Conservation (phyloP, 2,797 vertebrate genomes). For the Rhinoraja longicauda region DNA sequence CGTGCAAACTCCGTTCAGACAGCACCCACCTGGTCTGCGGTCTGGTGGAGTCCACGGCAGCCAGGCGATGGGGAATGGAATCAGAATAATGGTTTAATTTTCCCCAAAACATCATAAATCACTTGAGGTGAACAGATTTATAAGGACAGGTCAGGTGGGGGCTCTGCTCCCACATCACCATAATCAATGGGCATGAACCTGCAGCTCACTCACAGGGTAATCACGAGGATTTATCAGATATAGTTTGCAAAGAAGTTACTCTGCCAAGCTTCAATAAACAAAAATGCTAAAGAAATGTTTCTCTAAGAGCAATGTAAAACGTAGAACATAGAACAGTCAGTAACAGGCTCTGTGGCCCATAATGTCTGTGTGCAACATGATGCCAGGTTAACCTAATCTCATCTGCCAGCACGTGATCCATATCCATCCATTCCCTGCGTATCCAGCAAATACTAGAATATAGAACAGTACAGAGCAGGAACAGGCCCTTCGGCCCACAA, state of each 20-base stretch:
- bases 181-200: background rate
- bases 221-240: background rate
- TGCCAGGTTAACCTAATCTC: too few species aligned
- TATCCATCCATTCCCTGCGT: too few species aligned
- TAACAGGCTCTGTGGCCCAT: too few species aligned
- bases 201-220: background rate
- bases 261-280: background rate
- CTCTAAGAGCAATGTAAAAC: background rate
- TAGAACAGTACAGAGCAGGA: too few species aligned
- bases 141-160: background rate
- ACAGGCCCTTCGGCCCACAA: too few species aligned
- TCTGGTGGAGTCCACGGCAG: too few species aligned
- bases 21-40: too few species aligned
- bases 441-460: too few species aligned
- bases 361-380: too few species aligned
- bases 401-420: too few species aligned
- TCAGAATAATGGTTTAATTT: background rate
- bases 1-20: too few species aligned
- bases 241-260: background rate
- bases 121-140: background rate
- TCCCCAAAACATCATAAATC: background rate
- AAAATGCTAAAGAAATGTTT: background rate
- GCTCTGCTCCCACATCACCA: background rate
- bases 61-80: background rate
- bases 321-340: too few species aligned